Base-by-base conservation (phyloP, 2,113 vertebrate species). In the Ptychochromis oligacanthus region DNA sequence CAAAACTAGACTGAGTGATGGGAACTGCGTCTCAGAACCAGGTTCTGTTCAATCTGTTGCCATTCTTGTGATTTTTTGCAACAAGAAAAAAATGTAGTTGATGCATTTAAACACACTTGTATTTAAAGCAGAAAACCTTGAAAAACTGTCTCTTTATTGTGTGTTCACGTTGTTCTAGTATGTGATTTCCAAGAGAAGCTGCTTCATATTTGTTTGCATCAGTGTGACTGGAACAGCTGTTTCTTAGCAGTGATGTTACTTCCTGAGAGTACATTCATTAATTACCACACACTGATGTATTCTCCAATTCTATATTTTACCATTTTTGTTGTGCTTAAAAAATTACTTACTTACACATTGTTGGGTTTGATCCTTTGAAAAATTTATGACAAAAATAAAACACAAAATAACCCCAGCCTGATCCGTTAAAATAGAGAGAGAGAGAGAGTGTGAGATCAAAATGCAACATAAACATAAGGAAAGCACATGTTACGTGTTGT, bases 391-490 rank as follows among this genome's bases (percentile, higher is more conserved):
- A 75, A 10, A 75, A 67, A n/a, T 31, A 57, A 70, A 62, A 75
- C 28, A 26, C 1, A 75, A 43, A 54, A 70, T 76, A 77, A 79
- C 8, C 1, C 70, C 83, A 87, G 85, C 61, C 34, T 60, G 34
- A 17, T 56, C 79, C 38, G 18, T 83, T 59, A 38, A 77, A 64
- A 75, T 57, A 79, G 81, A 72, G 15, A 77, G 56, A 79, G 81
- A 72, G 15, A 77, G 56, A 84, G 43, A 22, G n/a, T 24, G n/a
- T 46, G 72, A 80, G 43, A 34, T 83, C 52, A 80, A 85, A 88
- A 89, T 34, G 88, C 75, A 89, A 88, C 80, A 81, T 54, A 85
- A 87, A 89, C 70, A 72, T 55, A 59, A 70, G 85, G 82, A 89
- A 83, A 88, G 89, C 84, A 88, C 52, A 60, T 87, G 89, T 90